Percentiles rank a stretch among this genome's conserved stretches.
Conservation (phyloP, 2,888 invertebrate species). For the Leucophenga maculata region DNA sequence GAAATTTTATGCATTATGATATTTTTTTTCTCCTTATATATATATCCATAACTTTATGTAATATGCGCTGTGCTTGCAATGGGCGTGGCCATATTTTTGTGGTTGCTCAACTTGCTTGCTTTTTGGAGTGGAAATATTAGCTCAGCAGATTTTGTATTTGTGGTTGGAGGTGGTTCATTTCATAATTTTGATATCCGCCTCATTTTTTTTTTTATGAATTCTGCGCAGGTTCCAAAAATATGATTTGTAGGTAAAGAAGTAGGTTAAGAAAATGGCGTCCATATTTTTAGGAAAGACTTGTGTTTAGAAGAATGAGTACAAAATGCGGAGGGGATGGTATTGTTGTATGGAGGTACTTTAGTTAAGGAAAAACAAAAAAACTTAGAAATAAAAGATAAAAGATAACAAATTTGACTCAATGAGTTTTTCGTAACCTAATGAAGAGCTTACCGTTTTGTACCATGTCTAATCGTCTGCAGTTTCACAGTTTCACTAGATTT, state of each 20-base stretch:
- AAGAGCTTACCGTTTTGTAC: too few species aligned
- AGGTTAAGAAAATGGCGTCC: background rate
- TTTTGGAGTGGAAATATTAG: too few species aligned
- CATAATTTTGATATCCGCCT: background rate
- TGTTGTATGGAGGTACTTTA: too few species aligned
- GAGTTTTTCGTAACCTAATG: too few species aligned
- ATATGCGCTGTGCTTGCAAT: conserved; percentile 31
- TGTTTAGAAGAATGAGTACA: too few species aligned
- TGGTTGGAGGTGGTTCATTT: background rate
- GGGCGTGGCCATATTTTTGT: conserved; percentile 35
- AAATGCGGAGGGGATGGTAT: too few species aligned
- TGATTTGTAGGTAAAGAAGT: background rate
- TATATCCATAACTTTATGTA: conserved; percentile 55
- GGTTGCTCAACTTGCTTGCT: background rate
- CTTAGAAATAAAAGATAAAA: too few species aligned
- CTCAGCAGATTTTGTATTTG: background rate
- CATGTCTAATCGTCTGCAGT: too few species aligned
- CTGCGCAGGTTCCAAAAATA: background rate
- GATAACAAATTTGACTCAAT: too few species aligned
- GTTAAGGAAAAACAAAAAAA: too few species aligned
- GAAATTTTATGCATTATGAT: conserved; percentile 50
- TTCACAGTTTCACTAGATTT: too few species aligned
- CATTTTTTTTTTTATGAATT: background rate
- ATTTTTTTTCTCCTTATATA: conserved; percentile 34
- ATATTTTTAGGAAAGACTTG: background rate